Conservation (phyloP, 2,888 invertebrate genomes). For the Agrochola macilenta region DNA sequence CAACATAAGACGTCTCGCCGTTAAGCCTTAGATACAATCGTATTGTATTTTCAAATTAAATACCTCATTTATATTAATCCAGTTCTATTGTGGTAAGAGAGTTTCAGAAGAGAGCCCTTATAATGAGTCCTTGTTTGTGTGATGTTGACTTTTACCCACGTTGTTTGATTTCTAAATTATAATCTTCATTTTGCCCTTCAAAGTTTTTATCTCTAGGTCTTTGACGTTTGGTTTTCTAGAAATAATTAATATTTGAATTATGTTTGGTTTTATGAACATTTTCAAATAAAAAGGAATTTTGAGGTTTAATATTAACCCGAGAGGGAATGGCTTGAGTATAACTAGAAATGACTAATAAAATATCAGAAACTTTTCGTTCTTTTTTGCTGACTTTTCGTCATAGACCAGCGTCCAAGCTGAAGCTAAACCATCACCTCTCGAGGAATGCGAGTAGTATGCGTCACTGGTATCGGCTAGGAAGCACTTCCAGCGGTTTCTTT, state of each 20-base stretch:
- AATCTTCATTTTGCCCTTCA: constrained; percentile 18
- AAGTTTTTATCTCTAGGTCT: constrained; percentile 14
- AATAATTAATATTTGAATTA: neutral
- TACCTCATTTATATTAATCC: constrained; percentile 42
- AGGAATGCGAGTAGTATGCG: constrained; percentile 66
- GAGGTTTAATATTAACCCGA: neutral
- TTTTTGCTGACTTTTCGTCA: neutral
- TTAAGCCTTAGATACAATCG: constrained; percentile 22
- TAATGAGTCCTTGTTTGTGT: constrained; percentile 34
- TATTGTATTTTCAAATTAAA: constrained; percentile 38
- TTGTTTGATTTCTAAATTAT: constrained; percentile 39
- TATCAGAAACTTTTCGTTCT: neutral
- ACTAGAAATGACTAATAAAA: neutral
- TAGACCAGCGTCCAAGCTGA: neutral
- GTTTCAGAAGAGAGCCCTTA: constrained; percentile 29
- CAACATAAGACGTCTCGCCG: neutral
- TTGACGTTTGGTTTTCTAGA: neutral
- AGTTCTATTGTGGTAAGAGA: constrained; percentile 43
- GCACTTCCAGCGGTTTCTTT: constrained; percentile 83
- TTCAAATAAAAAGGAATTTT: neutral
- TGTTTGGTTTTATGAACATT: no score
- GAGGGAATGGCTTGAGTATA: neutral
- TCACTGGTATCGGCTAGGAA: constrained; percentile 80
- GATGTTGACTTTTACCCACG: constrained; percentile 30
- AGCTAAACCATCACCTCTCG: constrained; percentile 34